Conservation (phyloP, 2,888 invertebrate species). For the Leptopilina myrica region DNA sequence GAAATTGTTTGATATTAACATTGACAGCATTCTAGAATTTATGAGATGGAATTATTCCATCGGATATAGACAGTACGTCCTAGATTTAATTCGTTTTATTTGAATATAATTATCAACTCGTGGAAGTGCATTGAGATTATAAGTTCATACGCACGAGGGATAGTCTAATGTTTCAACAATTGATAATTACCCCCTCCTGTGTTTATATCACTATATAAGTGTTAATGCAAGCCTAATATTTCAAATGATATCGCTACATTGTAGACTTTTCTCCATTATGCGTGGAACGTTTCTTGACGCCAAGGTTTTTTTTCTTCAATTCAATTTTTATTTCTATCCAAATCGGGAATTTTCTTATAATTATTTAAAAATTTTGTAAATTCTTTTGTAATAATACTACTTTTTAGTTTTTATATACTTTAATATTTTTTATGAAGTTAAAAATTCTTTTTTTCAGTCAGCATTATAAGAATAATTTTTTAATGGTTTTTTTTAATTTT, state of each 20-base stretch:
- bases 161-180: slow-evolving; percentile 42
- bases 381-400: background rate
- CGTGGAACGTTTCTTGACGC: background rate
- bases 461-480: background rate
- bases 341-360: background rate
- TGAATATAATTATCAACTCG: background rate
- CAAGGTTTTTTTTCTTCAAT: background rate
- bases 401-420: background rate
- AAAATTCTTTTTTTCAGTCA: background rate
- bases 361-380: background rate
- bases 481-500: background rate
- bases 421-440: background rate
- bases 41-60: slow-evolving; percentile 21
- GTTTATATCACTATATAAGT: slow-evolving; percentile 21
- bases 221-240: background rate
- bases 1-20: slow-evolving; percentile 8
- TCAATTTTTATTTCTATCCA: background rate
- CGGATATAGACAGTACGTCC: background rate
- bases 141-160: slow-evolving; percentile 52
- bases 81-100: slow-evolving; percentile 5
- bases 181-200: slow-evolving; percentile 42
- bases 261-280: background rate
- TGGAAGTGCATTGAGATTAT: slow-evolving; percentile 50
- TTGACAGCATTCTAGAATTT: slow-evolving; percentile 17
- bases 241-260: slow-evolving; percentile 31